Percentiles rank a stretch among this genome's conserved stretches.
Conservation (phyloP, 2,888 invertebrate species). For the Ferrisia virgata region DNA sequence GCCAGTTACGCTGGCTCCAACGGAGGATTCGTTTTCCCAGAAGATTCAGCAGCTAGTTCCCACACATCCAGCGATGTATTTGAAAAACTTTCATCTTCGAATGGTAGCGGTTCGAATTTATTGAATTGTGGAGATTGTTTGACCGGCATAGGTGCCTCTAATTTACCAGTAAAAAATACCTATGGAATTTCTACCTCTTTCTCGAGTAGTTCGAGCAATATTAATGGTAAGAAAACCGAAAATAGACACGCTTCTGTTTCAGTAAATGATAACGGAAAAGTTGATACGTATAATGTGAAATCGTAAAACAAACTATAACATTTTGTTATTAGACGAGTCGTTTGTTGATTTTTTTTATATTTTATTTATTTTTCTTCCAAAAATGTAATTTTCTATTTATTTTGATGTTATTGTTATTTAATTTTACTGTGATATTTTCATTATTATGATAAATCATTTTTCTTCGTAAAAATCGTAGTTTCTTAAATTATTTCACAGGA, state of each 20-base stretch:
- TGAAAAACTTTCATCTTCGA: background rate
- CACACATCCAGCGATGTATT: background rate
- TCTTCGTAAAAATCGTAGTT: background rate
- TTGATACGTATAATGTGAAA: constrained; percentile 59
- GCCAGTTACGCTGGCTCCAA: background rate
- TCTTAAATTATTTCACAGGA: too few species aligned
- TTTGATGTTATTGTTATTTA: constrained; percentile 9
- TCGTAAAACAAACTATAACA: background rate
- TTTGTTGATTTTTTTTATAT: background rate
- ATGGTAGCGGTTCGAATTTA: background rate
- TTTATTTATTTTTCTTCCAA: background rate
- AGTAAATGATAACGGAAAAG: constrained; percentile 71
- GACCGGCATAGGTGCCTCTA: background rate
- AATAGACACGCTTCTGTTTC: constrained; percentile 63
- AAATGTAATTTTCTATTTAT: background rate
- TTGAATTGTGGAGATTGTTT: background rate
- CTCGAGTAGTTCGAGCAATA: constrained; percentile 59
- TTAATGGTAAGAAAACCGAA: constrained; percentile 60
- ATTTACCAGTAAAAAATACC: background rate
- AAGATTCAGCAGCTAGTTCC: background rate
- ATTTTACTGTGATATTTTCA: constrained; percentile 19
- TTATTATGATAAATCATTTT: background rate
- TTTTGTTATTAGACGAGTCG: background rate
- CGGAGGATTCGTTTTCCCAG: background rate
- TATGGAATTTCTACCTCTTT: constrained; percentile 65